phyloP scores from a whole-genome alignment of 2,113 vertebrate genomes.

The Lophotis ruficrista region DNA sequence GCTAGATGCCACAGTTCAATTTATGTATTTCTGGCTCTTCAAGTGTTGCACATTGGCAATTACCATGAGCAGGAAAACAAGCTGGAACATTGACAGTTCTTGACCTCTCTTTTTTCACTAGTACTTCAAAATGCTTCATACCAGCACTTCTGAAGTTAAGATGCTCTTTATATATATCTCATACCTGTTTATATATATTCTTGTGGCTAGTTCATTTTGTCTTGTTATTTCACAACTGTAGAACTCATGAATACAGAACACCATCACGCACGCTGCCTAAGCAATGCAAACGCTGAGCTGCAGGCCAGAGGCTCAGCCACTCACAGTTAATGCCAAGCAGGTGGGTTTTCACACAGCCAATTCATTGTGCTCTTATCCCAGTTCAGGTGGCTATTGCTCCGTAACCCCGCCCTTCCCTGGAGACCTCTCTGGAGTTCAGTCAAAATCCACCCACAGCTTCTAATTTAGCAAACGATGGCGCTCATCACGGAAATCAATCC shows the following conservation, averaged over 20 bases:
- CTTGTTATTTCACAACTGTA: not conserved
- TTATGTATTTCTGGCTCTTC: not conserved
- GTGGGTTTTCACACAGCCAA: not conserved
- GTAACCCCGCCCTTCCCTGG: rapidly evolving
- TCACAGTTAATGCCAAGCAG: not conserved
- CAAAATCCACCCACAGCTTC: not conserved
- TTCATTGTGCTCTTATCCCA: not conserved
- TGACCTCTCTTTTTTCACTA: not conserved
- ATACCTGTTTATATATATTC: not conserved
- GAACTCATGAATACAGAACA: not conserved
- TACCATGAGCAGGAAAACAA: not conserved
- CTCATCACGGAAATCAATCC: not conserved
- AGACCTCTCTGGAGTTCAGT: not conserved
- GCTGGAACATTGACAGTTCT: not conserved
- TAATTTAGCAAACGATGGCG: not conserved
- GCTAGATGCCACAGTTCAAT: not conserved
- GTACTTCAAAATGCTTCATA: not conserved
- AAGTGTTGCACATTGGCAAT: not conserved
- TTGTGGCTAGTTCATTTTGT: not conserved
- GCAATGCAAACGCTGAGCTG: rapidly evolving
- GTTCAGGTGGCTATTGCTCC: rapidly evolving
- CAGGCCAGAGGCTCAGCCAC: not conserved
- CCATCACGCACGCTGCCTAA: not conserved
- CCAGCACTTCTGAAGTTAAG: not conserved
- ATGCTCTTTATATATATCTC: not conserved